Percentiles rank a stretch among this genome's conserved stretches.
Conservation (phyloP, 2,888 invertebrate species). For the Ommatoiulus sabulosus region DNA sequence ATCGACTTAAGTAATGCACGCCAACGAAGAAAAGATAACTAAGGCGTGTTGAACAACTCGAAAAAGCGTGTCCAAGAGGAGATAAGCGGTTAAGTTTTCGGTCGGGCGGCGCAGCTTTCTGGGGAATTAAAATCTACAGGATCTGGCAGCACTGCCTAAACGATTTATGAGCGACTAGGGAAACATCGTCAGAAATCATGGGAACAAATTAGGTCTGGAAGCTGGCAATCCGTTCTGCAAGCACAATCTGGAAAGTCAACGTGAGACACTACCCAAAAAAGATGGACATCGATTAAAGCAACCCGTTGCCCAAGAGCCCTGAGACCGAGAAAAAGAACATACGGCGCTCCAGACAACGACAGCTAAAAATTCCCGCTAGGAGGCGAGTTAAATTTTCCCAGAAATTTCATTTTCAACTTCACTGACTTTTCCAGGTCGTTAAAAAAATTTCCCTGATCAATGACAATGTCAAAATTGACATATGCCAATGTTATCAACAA, state of each 20-base stretch:
- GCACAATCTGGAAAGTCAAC: background rate
- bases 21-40: background rate
- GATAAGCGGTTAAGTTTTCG: background rate
- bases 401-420: too few species aligned
- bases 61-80: background rate
- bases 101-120: background rate
- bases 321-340: background rate
- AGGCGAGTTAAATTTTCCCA: background rate
- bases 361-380: background rate
- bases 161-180: background rate
- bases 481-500: too few species aligned
- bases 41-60: background rate
- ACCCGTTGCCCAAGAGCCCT: background rate
- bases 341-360: background rate
- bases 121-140: background rate
- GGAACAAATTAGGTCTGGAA: background rate
- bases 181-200: conserved; percentile 1
- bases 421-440: too few species aligned
- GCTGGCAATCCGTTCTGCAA: background rate
- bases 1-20: background rate
- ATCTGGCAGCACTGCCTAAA: background rate
- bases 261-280: background rate
- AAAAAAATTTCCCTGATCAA: too few species aligned
- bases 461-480: too few species aligned
- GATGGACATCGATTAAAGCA: background rate